These are phyloP conservation scores for Montipora efflorescens DNA, from an alignment of 64 coral and sea anemone genomes.

Conservation along the genomic window DNA sequence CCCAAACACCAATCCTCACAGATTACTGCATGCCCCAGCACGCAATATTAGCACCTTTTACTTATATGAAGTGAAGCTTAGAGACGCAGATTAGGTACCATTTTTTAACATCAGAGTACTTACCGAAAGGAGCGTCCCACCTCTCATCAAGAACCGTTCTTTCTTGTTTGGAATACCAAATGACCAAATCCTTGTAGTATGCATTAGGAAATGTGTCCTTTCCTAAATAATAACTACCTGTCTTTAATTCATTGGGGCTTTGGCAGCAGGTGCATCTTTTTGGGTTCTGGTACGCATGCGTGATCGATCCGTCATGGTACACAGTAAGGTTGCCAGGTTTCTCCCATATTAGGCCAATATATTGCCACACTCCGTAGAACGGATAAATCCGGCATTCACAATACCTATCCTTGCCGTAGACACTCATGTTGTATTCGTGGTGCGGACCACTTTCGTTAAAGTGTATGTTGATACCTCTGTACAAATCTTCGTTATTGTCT, in stretches of 20 bases:
- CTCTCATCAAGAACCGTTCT: background rate
- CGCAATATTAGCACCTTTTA: too few relatives aligned
- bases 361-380: background rate
- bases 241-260: background rate
- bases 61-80: too few relatives aligned
- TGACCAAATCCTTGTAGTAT: conserved; percentile 24
- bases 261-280: background rate
- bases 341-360: conserved; percentile 27
- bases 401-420: background rate
- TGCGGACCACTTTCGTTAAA: background rate
- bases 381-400: background rate
- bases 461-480: background rate
- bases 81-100: background rate
- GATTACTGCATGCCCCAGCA: too few relatives aligned
- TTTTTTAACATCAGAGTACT: background rate
- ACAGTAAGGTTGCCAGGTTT: background rate
- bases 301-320: background rate
- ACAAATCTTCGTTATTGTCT: background rate
- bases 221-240: background rate
- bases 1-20: too few relatives aligned
- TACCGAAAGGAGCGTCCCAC: background rate
- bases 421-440: background rate
- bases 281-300: too few relatives aligned
- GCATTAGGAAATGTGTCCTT: conserved; percentile 12
- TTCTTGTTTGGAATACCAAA: conserved; percentile 12